phyloP scores from a whole-genome alignment of 2,888 invertebrate genomes.

The Magallana nippona region DNA sequence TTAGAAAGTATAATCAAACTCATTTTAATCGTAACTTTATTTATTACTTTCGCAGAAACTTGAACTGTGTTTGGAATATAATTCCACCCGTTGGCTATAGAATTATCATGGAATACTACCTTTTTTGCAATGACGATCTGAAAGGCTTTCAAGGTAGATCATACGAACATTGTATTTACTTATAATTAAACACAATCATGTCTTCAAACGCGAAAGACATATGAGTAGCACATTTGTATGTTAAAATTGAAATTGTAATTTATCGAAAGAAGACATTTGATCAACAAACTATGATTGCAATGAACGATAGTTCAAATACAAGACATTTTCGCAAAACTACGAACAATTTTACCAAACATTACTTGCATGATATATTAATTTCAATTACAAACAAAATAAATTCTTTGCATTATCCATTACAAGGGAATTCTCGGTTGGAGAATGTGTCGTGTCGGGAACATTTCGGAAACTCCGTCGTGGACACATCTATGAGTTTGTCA shows the following conservation, averaged over 20 bases:
- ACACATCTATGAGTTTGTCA: not conserved
- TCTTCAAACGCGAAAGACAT: no score
- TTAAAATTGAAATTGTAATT: no score
- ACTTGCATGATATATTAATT: no score
- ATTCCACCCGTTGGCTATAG: not conserved
- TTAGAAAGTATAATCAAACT: not conserved
- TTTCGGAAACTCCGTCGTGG: not conserved
- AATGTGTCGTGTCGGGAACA: not conserved
- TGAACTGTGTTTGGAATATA: conserved; percentile 12
- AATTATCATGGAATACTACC: not conserved
- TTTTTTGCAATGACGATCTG: not conserved
- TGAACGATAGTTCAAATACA: no score
- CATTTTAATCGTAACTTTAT: not conserved
- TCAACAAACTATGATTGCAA: no score
- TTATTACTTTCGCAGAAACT: not conserved
- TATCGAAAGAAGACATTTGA: no score
- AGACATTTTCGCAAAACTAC: no score
- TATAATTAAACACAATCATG: no score
- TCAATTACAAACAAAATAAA: no score
- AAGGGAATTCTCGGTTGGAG: not conserved
- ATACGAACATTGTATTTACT: no score
- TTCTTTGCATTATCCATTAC: not conserved
- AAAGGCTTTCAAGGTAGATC: not conserved
- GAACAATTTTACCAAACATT: no score
- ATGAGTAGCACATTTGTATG: no score